Conservation (phyloP, 2,797 vertebrate genomes). For the Neopelma chrysocephalum region DNA sequence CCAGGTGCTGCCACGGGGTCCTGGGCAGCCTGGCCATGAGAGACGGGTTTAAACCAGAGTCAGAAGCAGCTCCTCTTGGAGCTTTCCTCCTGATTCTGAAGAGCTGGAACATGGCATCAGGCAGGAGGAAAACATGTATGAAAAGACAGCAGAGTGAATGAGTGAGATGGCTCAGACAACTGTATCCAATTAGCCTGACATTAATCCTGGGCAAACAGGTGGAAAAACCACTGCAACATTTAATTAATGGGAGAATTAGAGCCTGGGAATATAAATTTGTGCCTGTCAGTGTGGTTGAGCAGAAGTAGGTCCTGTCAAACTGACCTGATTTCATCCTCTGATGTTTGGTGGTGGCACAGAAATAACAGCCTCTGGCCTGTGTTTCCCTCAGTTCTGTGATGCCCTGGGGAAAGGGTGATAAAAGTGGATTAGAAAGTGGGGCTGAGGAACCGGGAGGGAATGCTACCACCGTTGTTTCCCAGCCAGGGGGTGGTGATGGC, state of each 20-base stretch:
- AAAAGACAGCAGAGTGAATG: background rate
- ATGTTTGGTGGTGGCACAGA: background rate
- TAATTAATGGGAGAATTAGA: constrained; percentile 48
- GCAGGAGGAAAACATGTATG: background rate
- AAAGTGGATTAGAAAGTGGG: background rate
- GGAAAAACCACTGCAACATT: constrained; percentile 14
- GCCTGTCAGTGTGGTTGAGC: background rate
- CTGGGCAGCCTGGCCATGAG: background rate
- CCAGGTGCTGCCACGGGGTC: background rate
- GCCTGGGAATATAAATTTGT: background rate
- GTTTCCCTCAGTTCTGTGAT: fast-evolving
- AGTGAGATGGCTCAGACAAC: background rate
- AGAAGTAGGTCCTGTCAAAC: constrained; percentile 18
- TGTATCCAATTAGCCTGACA: constrained; percentile 34
- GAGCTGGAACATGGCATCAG: background rate
- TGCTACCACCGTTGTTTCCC: fast-evolving
- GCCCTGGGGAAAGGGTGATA: background rate
- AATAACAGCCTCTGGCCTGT: background rate
- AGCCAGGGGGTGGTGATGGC: fast-evolving
- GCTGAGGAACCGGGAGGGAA: background rate
- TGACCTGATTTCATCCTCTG: background rate
- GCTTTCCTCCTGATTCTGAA: background rate
- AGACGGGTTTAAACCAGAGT: background rate
- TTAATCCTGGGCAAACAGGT: constrained; percentile 35
- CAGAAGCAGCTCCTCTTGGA: background rate